Evolutionary conservation across 2,797 vertebrate genomes (phyloP).

Genomic region (Pseudomugil tenellus): DNA sequence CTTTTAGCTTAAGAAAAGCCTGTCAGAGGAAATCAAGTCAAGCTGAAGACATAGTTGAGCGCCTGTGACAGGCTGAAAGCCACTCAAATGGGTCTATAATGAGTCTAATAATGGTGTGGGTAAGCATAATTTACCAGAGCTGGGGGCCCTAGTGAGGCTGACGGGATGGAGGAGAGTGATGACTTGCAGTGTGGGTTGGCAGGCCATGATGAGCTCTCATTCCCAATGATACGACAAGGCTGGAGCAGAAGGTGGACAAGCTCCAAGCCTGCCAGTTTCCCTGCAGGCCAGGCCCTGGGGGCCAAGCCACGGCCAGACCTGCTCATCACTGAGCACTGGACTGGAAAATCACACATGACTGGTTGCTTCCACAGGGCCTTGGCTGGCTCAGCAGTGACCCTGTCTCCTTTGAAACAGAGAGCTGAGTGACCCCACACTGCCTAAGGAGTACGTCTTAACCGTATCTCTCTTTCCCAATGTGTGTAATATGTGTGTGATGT

Average conservation of each 20-base stretch:
- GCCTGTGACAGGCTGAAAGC: constrained; percentile 81
- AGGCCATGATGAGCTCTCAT: constrained; percentile 72
- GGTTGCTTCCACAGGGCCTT: constrained; percentile 74
- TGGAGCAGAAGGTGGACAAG: constrained; percentile 74
- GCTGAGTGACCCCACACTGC: constrained; percentile 78
- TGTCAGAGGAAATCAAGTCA: constrained; percentile 82
- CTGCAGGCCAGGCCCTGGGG: constrained; percentile 60
- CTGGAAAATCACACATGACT: constrained; percentile 83
- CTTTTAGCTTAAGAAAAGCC: constrained; percentile 82
- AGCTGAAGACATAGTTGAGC: constrained; percentile 79
- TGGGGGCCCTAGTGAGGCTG: constrained; percentile 60
- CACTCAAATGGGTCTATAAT: constrained; percentile 81
- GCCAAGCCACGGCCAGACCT: constrained; percentile 60
- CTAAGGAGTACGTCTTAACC: constrained; percentile 71
- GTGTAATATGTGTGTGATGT: constrained; percentile 38
- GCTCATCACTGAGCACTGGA: constrained; percentile 77
- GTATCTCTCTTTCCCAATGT: constrained; percentile 52
- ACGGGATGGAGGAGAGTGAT: constrained; percentile 62
- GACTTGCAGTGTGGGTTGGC: constrained; percentile 64
- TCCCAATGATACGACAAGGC: constrained; percentile 69
- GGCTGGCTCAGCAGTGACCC: constrained; percentile 66
- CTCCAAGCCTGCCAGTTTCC: constrained; percentile 71
- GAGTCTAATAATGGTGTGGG: constrained; percentile 81
- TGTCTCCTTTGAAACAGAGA: constrained; percentile 80
- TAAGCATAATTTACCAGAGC: constrained; percentile 78